phyloP scores from a whole-genome alignment of 1,140 invertebrate species.

The Hyposmocoma kahamanoa region DNA sequence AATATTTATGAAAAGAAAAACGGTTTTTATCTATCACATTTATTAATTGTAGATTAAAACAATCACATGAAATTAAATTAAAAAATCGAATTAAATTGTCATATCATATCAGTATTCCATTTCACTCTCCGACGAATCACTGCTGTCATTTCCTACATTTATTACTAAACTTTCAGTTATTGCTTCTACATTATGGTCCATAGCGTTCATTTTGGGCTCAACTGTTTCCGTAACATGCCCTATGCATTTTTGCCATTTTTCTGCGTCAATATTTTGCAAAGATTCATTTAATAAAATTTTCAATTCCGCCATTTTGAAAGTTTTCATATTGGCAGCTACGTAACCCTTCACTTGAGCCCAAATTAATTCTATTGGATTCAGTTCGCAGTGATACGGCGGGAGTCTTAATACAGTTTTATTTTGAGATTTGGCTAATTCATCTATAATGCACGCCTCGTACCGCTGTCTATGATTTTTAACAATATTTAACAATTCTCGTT shows the following conservation, averaged over 20 bases:
- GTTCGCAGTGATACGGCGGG: slow-evolving; percentile 48
- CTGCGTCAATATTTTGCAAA: slow-evolving; percentile 3
- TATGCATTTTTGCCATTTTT: slow-evolving; percentile 12
- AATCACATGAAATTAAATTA: too few species aligned
- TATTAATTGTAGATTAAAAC: too few species aligned
- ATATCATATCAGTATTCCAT: too few species aligned
- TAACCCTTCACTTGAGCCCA: slow-evolving; percentile 43
- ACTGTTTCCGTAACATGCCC: slow-evolving; percentile 7
- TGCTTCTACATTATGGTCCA: not conserved
- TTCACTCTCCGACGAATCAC: too few species aligned
- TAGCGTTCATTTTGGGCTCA: not conserved
- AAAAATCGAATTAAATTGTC: too few species aligned
- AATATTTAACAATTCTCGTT: slow-evolving; percentile 5
- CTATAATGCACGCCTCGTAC: slow-evolving; percentile 13
- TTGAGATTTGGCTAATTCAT: slow-evolving; percentile 12
- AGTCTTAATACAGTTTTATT: slow-evolving; percentile 24
- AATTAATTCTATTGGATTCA: slow-evolving; percentile 50
- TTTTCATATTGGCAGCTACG: slow-evolving; percentile 19
- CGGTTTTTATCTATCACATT: too few species aligned
- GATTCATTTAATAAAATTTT: slow-evolving; percentile 14
- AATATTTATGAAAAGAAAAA: too few species aligned
- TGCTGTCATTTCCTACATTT: too few species aligned
- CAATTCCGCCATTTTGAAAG: slow-evolving; percentile 11
- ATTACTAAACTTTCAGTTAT: not conserved
- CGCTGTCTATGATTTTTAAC: not conserved